phyloP scores from a whole-genome alignment of 2,113 vertebrate species.

The Oryzias woworae region DNA sequence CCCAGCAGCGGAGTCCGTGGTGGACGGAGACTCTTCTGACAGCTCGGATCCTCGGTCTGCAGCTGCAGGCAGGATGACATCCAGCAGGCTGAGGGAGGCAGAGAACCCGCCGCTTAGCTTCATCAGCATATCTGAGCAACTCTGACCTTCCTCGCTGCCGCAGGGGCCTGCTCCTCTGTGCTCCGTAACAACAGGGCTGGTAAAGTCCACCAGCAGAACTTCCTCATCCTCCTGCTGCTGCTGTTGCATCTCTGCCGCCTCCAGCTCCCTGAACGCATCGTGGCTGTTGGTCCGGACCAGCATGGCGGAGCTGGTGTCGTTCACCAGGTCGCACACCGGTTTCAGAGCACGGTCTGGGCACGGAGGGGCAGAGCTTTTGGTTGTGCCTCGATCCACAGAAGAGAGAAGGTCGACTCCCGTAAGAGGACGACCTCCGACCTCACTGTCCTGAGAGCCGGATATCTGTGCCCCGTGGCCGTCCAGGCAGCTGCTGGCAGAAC shows the following conservation, averaged over 20 bases:
- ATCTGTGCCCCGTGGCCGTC: slow-evolving; percentile 40
- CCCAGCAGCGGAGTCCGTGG: not conserved
- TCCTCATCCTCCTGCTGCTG: slow-evolving; percentile 56
- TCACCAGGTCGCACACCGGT: slow-evolving; percentile 92
- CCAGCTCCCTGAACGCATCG: slow-evolving; percentile 76
- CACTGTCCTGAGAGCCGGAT: slow-evolving; percentile 46
- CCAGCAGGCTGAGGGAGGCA: slow-evolving; percentile 52
- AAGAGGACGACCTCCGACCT: slow-evolving; percentile 76
- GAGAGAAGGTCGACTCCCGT: slow-evolving; percentile 91
- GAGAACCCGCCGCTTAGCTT: slow-evolving; percentile 38
- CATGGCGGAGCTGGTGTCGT: slow-evolving; percentile 82
- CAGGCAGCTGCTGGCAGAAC: slow-evolving; percentile 48
- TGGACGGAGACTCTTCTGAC: slow-evolving; percentile 5
- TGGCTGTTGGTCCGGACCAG: slow-evolving; percentile 69
- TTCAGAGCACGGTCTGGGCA: slow-evolving; percentile 79
- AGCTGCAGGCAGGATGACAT: slow-evolving; percentile 74
- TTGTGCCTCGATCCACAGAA: slow-evolving; percentile 80
- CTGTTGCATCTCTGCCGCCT: slow-evolving; percentile 64
- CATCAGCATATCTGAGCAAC: slow-evolving; percentile 21
- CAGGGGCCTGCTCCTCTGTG: not conserved
- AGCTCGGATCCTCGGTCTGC: slow-evolving; percentile 53
- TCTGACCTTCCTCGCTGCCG: slow-evolving; percentile 17
- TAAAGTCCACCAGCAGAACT: slow-evolving; percentile 76
- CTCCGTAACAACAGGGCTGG: slow-evolving; percentile 60
- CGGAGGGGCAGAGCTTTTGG: slow-evolving; percentile 71